Evolutionary conservation across 1,140 invertebrate genomes (phyloP), one percentile per base, ranked within the genome.

Genomic region (Drosophila hydei): DNA sequence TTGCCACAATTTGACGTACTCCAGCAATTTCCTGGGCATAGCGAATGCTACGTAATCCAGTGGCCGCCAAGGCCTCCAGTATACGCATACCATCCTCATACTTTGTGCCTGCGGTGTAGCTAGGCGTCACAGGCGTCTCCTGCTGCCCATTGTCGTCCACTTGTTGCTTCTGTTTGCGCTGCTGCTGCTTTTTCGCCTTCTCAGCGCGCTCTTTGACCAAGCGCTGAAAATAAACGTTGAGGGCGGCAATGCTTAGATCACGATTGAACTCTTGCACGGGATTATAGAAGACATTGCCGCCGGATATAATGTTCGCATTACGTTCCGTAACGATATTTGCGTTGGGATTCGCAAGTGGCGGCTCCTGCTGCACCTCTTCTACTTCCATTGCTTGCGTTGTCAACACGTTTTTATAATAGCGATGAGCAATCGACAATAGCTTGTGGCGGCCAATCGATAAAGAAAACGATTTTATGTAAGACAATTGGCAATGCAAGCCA

Each of bases 201-300:
- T 79, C 68, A 0, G 47, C 42, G 11, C 77, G 65, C 51, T 91
- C 88, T 60, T 80, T 83, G n/a, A 65, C 36, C 38, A 88, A 71
- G 91, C 93, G 30, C 93, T 92, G 89, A 19, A 92, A 92, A 90
- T 94, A 95, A 16, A 93, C 91, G 70, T 92, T 93, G 14, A 95
- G 74, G 2, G 94, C 94, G 3, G 94, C 92, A 77, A 95, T 93
- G 91, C 94, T 98, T n/a, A 99, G 92, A 93, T 99, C 98, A 81
- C 98, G 93, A 90, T 99, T 99, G 83, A 99, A 99, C 92, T 99
- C 97, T 92, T 99, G 98, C 14, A 99, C 98, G 2, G 97, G 97
- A 93, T 99, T 99, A 88, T 99, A 99, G 92, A 99, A 99, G 0
- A 99, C 97, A 90, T 95, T 76, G 14, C 90, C 91, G n/a, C 91